Base-by-base conservation (phyloP, 2,888 invertebrate genomes). In the Camponotus fellah region DNA sequence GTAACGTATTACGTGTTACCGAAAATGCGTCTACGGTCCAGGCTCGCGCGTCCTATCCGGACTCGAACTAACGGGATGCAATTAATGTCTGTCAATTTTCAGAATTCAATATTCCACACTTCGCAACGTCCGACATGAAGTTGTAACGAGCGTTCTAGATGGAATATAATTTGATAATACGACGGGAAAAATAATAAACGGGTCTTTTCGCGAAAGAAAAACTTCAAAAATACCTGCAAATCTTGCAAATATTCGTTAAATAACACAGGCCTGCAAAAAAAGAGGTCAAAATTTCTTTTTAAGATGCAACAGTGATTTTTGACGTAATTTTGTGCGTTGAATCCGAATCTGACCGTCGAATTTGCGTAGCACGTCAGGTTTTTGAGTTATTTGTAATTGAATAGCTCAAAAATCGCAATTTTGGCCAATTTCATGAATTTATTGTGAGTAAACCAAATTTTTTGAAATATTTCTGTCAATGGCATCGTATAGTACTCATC, bases 51-150 rank as follows among this genome's bases (percentile, higher is more conserved):
- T 77, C 60, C 71, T 60, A 79, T 58, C 68, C 58, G 58, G 58
- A 79, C 79, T 79, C 69, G 60, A 79, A 80, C 79, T 80, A 80
- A 80, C 71, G 71, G 69, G 71, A 80, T 80, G 71, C 79, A 80
- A 80, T 80, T 80, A 80, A 79, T 79, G 71, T 79, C 71, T 80
- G 79, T 80, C 79, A 80, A 80, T 80, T 80, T 71, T 79, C 79
- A 79, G 79, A 71, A 79, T 79, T 79, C 79, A 79, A 79, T 79
- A 79, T 79, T 79, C 71, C 34, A 21, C 71, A 56, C 79, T 79
- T 26, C 46, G 60, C 71, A 17, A 46, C 34, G 46, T 46, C 60
- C 71, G 79, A 79, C 71, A 37, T 49, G 58, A 69, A 60, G 21
- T 79, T 69, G 79, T 60, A 79, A 46, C 60, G n/a, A 79, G 37